Conservation (phyloP, 1,140 invertebrate genomes). For the Aphelenchoides avenae region DNA sequence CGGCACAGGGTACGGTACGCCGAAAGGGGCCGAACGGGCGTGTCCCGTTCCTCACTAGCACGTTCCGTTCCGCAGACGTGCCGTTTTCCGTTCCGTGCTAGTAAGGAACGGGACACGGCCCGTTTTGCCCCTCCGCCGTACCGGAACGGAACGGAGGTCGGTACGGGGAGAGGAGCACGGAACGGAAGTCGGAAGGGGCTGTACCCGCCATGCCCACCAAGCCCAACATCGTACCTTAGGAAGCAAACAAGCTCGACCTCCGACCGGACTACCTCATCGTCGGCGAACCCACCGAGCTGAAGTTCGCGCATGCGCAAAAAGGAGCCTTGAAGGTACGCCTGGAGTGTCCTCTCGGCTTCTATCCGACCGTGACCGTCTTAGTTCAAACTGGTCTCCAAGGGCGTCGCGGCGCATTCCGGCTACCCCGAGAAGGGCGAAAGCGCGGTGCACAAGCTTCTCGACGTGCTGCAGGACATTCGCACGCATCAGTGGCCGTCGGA, state of each 20-base stretch:
- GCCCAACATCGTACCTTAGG: too few relatives aligned
- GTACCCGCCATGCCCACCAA: too few relatives aligned
- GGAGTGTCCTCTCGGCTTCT: conserved; percentile 15
- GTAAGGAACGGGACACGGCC: too few relatives aligned
- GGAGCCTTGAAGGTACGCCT: conserved; percentile 43
- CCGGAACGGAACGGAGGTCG: too few relatives aligned
- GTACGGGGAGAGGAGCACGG: too few relatives aligned
- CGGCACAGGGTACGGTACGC: too few relatives aligned
- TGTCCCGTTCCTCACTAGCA: too few relatives aligned
- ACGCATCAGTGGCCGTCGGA: conserved; percentile 31
- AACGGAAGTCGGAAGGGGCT: too few relatives aligned
- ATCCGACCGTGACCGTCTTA: neutral
- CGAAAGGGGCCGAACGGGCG: too few relatives aligned
- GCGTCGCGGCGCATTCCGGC: conserved; percentile 48
- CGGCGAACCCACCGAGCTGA: conserved; percentile 48
- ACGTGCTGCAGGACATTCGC: conserved; percentile 40
- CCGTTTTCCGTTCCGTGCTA: too few relatives aligned
- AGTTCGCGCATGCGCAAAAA: conserved; percentile 45
- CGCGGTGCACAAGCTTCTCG: conserved; percentile 45
- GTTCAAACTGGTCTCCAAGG: conserved; percentile 19
- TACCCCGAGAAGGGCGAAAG: conserved; percentile 40
- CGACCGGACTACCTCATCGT: conserved; percentile 42
- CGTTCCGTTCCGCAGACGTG: too few relatives aligned
- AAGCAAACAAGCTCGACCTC: conserved; percentile 39
- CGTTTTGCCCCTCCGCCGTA: too few relatives aligned